Percentiles rank a stretch among this genome's conserved stretches.
These are phyloP conservation scores for Saccopteryx leptura DNA, from an alignment of 2,113 vertebrate species.

Conservation along the genomic window DNA sequence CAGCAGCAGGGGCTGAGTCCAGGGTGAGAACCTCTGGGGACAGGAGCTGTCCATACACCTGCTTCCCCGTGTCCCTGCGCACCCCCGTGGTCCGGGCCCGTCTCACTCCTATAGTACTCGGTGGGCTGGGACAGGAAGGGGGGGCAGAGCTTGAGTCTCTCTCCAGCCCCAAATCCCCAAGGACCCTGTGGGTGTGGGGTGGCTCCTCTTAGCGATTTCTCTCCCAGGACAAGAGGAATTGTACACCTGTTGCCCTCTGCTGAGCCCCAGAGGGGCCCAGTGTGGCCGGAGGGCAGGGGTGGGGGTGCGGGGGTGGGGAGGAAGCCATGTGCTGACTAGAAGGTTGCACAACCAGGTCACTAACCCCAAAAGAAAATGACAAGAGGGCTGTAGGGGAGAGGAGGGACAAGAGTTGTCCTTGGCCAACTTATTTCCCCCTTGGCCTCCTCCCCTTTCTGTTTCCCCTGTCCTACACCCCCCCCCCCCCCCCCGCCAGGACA, in stretches of 20 bases:
- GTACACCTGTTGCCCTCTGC: background rate
- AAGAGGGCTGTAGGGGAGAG: background rate
- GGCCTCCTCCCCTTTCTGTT: no score
- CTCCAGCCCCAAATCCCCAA: background rate
- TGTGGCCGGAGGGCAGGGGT: accelerated
- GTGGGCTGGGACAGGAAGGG: no score
- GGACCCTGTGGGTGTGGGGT: background rate
- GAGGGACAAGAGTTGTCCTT: accelerated
- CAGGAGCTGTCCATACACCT: accelerated
- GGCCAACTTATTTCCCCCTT: background rate
- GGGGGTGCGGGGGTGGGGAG: accelerated
- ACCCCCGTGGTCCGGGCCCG: background rate
- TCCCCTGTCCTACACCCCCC: background rate
- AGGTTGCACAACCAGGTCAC: background rate
- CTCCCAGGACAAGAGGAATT: background rate
- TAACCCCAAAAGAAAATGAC: background rate
- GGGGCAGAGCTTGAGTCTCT: background rate
- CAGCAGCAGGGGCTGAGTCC: no score
- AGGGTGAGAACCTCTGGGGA: background rate
- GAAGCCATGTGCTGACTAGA: accelerated
- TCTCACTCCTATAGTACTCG: no score
- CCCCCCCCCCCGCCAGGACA: background rate
- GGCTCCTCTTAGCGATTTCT: background rate
- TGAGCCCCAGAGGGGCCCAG: background rate
- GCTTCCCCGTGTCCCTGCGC: background rate